A percentile compares a stretch with the other conserved stretches of the same genome.
Conservation (phyloP, 2,797 vertebrate genomes). For the Notolepis coatsorum region DNA sequence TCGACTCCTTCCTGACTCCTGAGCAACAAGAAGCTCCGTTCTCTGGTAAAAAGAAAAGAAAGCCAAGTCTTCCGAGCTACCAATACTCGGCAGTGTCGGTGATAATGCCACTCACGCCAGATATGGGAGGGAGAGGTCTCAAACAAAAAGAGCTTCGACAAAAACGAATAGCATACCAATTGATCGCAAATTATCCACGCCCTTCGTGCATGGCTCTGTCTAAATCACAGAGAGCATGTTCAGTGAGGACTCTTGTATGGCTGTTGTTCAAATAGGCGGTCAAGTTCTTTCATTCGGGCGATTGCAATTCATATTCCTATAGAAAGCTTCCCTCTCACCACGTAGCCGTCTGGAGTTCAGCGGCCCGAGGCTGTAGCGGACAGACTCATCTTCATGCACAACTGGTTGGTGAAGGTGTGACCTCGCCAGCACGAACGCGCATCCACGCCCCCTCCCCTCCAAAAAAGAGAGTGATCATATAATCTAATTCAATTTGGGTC, state of each 20-base stretch:
- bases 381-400: constrained; percentile 20
- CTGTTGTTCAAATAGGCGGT: constrained; percentile 30
- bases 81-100: neutral
- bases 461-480: neutral
- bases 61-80: neutral
- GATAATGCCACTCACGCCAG: neutral
- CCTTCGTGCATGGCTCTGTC: constrained; percentile 35
- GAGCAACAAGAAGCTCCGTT: neutral
- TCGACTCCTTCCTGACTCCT: neutral
- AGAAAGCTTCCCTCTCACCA: constrained; percentile 10
- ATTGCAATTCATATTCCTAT: neutral
- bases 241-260: constrained; percentile 45
- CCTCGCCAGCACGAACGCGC: constrained; percentile 46
- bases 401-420: too few species aligned
- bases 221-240: constrained; percentile 62
- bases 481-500: neutral
- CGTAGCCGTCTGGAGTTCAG: constrained; percentile 11
- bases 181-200: constrained; percentile 30
- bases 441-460: too few species aligned
- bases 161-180: constrained; percentile 48
- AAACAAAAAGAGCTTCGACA: constrained; percentile 18
- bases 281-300: constrained; percentile 42
- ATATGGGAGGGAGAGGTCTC: constrained; percentile 8
- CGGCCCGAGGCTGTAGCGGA: constrained; percentile 6
- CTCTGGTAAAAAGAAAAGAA: neutral